Evolutionary conservation across 2,113 vertebrate species (phyloP).

Genomic region (Apus apus): DNA sequence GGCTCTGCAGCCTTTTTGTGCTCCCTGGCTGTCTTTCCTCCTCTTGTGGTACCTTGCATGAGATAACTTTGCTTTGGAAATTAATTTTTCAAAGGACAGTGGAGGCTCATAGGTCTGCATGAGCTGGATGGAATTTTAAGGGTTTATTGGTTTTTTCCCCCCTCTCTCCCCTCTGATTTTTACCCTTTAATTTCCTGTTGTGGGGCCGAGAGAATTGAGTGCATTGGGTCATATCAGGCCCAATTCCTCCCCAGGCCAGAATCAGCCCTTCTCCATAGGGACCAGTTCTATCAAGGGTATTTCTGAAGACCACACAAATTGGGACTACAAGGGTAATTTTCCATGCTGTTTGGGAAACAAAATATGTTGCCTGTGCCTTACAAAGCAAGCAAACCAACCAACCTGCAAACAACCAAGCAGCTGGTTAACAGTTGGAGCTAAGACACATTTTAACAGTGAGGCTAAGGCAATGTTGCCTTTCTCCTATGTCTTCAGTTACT

Average conservation of each 20-base stretch:
- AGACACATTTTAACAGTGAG: background rate
- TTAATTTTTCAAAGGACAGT: background rate
- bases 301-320: background rate
- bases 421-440: background rate
- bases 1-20: background rate
- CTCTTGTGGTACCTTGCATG: background rate
- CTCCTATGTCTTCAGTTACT: background rate
- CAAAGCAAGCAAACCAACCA: background rate
- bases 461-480: background rate
- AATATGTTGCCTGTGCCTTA: background rate
- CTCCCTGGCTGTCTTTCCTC: background rate
- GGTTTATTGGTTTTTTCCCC: background rate
- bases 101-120: background rate
- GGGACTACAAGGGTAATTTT: background rate
- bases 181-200: background rate
- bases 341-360: background rate
- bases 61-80: background rate
- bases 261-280: background rate
- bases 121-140: background rate
- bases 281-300: background rate
- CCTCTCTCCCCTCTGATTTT: background rate
- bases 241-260: background rate
- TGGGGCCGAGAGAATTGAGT: background rate
- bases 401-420: background rate
- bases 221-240: rapidly evolving